phyloP scores from a whole-genome alignment of 2,888 invertebrate genomes.

The Polylopha cassiicola region DNA sequence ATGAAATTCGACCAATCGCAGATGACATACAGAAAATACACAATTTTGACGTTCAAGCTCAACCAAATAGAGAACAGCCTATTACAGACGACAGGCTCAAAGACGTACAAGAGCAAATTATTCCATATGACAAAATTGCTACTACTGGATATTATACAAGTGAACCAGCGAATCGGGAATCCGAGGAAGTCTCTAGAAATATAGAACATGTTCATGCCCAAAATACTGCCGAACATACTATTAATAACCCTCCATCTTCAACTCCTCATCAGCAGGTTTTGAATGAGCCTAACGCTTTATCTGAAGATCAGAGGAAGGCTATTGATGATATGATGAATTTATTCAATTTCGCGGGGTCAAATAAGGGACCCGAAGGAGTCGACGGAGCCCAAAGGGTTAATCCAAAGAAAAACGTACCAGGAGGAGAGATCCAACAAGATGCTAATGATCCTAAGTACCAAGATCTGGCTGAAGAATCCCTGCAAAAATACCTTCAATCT shows the following conservation, averaged over 20 bases:
- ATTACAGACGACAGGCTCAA: constrained; percentile 53
- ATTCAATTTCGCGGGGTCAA: constrained; percentile 53
- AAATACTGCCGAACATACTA: constrained; percentile 31
- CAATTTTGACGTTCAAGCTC: constrained; percentile 44
- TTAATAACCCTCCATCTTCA: constrained; percentile 28
- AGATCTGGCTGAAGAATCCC: constrained; percentile 36
- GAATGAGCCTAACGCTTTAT: constrained; percentile 29
- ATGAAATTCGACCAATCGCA: constrained; percentile 30
- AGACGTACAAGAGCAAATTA: constrained; percentile 61
- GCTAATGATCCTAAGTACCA: constrained; percentile 30
- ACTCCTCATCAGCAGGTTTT: constrained; percentile 19
- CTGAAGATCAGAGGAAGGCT: constrained; percentile 57
- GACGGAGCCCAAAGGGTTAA: no score
- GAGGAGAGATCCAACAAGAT: constrained; percentile 25
- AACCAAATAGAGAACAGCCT: constrained; percentile 39
- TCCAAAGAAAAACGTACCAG: constrained; percentile 18
- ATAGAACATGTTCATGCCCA: constrained; percentile 33
- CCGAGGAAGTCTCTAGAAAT: constrained; percentile 24
- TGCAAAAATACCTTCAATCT: constrained; percentile 31
- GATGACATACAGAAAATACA: constrained; percentile 55
- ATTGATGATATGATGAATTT: constrained; percentile 64
- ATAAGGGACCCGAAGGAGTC: constrained; percentile 31
- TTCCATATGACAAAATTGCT: constrained; percentile 39
- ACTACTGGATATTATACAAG: constrained; percentile 18
- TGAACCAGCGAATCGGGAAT: constrained; percentile 13